These are phyloP conservation scores for Xyrauchen texanus DNA, from an alignment of 2,113 vertebrate species.

Conservation along the genomic window DNA sequence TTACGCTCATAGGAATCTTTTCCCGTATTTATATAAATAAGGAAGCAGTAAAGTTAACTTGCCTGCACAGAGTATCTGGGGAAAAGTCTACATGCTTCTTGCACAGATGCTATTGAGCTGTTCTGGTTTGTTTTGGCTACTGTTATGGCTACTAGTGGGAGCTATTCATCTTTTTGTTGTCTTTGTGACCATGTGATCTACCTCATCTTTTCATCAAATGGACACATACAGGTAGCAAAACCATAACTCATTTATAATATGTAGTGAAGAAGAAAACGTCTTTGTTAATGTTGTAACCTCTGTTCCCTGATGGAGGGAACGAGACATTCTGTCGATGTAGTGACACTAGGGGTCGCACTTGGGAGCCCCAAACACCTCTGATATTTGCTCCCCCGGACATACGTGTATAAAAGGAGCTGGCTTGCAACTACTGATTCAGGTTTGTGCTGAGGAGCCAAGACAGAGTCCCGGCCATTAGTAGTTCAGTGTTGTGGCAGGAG, in stretches of 20 bases:
- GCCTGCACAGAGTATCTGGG: not conserved
- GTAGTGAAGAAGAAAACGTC: not conserved
- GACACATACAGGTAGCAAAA: conserved; percentile 31
- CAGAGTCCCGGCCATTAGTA: too few relatives aligned
- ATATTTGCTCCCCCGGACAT: too few relatives aligned
- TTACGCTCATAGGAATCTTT: conserved; percentile 6
- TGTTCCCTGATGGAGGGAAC: too few relatives aligned
- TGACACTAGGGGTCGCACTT: too few relatives aligned
- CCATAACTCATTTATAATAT: conserved; percentile 29
- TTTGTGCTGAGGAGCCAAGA: too few relatives aligned
- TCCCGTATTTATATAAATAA: conserved; percentile 44
- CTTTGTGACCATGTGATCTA: not conserved
- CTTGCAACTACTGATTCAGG: too few relatives aligned
- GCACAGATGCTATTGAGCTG: not conserved
- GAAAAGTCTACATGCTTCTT: not conserved
- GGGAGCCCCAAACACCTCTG: too few relatives aligned
- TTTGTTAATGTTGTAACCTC: too few relatives aligned
- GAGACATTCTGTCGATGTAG: too few relatives aligned
- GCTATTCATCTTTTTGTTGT: conserved; percentile 30
- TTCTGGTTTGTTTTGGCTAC: conserved; percentile 47
- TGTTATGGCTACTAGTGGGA: conserved; percentile 26
- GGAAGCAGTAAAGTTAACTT: conserved; percentile 19
- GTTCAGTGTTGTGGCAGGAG: too few relatives aligned
- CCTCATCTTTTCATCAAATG: conserved; percentile 36
- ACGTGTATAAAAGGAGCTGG: too few relatives aligned